Conservation (phyloP, 2,888 invertebrate genomes). For the Hartigia nigra region DNA sequence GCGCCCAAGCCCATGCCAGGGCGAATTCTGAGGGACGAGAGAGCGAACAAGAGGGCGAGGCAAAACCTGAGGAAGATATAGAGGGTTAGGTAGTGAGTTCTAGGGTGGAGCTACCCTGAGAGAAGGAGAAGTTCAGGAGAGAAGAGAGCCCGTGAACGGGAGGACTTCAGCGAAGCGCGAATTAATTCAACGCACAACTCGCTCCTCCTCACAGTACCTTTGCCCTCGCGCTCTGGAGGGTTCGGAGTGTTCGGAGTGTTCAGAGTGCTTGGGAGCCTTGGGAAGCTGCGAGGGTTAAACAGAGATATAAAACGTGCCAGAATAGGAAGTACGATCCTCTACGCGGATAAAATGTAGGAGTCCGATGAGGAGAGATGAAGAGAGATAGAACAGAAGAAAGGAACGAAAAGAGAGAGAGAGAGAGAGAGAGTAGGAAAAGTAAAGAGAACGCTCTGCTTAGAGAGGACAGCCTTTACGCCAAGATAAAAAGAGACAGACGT, state of each 20-base stretch:
- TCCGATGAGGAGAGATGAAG: constrained; percentile 21
- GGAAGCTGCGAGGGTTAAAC: constrained; percentile 9
- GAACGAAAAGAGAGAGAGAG: constrained; percentile 14
- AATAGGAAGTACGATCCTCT: not conserved
- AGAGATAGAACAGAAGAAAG: constrained; percentile 19
- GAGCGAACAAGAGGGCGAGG: constrained; percentile 30
- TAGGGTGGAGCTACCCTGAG: constrained; percentile 27
- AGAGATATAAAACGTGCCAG: constrained; percentile 5
- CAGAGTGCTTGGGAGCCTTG: constrained; percentile 10
- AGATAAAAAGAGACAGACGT: constrained; percentile 1
- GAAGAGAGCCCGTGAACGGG: constrained; percentile 43
- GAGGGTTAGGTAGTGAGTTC: constrained; percentile 15
- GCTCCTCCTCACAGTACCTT: constrained; percentile 11
- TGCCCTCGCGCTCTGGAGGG: constrained; percentile 17
- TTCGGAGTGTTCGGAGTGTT: constrained; percentile 3
- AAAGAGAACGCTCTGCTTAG: constrained; percentile 23
- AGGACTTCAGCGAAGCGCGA: constrained; percentile 59
- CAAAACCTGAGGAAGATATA: constrained; percentile 29
- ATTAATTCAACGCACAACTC: constrained; percentile 61
- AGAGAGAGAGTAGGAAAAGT: constrained; percentile 28
- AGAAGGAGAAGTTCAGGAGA: constrained; percentile 31
- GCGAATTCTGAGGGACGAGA: constrained; percentile 15
- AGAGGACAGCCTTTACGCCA: constrained; percentile 20
- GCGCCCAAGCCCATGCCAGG: constrained; percentile 23
- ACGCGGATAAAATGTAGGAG: constrained; percentile 18